A percentile compares a stretch with the other conserved stretches of the same genome.
Evolutionary conservation across 2,888 invertebrate genomes (phyloP).

Genomic region (Leptopilina syphax): DNA sequence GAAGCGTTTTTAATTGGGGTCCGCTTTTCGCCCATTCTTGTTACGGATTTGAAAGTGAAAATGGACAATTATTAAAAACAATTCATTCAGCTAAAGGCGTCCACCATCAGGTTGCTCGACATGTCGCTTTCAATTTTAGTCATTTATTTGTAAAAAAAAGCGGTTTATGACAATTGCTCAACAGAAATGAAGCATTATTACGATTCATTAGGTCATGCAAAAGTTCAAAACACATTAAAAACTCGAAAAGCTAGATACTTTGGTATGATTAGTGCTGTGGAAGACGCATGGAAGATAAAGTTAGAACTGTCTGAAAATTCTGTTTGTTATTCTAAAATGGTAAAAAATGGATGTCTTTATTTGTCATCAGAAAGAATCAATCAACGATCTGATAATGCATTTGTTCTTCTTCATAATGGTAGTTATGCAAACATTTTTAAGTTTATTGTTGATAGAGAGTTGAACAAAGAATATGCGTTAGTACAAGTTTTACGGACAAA

Average conservation of each 20-base stretch:
- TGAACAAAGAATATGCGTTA: background rate
- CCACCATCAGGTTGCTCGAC: background rate
- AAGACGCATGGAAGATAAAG: constrained; percentile 7
- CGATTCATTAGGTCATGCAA: background rate
- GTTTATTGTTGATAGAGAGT: background rate
- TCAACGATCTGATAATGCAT: constrained; percentile 22
- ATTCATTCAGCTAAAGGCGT: constrained; percentile 37
- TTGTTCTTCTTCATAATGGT: background rate
- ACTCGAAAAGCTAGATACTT: constrained; percentile 17
- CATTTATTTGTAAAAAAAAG: background rate
- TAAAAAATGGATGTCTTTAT: constrained; percentile 43
- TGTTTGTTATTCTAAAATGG: constrained; percentile 34
- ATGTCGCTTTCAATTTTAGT: background rate
- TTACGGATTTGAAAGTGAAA: constrained; percentile 45
- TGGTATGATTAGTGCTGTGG: background rate
- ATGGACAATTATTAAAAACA: constrained; percentile 40
- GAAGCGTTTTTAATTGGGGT: constrained; percentile 43
- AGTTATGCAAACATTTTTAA: background rate
- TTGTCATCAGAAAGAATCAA: constrained; percentile 33
- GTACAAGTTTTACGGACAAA: background rate
- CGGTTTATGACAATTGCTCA: background rate
- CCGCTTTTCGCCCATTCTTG: constrained; percentile 42
- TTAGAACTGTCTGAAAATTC: constrained; percentile 32
- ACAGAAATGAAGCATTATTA: background rate
- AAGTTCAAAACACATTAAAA: background rate